These are phyloP conservation scores for Drosophila orosa DNA, from an alignment of 1,140 invertebrate species.

Conservation along the genomic window DNA sequence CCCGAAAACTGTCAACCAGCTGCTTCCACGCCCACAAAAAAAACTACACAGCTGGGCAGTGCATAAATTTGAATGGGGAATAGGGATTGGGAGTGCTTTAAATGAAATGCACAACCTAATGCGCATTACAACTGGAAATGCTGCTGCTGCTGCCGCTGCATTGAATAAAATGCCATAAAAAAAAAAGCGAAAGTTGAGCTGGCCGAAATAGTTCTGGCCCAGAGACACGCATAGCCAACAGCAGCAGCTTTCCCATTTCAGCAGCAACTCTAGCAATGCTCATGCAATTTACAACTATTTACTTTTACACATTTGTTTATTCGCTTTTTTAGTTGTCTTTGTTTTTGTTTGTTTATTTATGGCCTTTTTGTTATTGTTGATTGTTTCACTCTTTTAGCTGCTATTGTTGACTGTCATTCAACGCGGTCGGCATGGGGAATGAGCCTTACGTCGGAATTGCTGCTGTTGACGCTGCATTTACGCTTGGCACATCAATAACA, in stretches of 20 bases:
- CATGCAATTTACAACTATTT: slow-evolving; percentile 71
- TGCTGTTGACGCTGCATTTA: slow-evolving; percentile 55
- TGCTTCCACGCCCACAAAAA: slow-evolving; percentile 25
- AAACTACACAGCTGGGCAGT: slow-evolving; percentile 22
- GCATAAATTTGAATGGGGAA: slow-evolving; percentile 71
- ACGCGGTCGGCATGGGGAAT: slow-evolving; percentile 63
- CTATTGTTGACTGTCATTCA: slow-evolving; percentile 31
- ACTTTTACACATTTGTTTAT: slow-evolving; percentile 62
- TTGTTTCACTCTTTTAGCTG: slow-evolving; percentile 23
- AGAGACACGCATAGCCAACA: slow-evolving; percentile 38
- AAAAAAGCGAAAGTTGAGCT: slow-evolving; percentile 67
- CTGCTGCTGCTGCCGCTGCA: slow-evolving; percentile 7
- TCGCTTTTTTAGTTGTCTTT: slow-evolving; percentile 26
- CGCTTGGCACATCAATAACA: slow-evolving; percentile 50
- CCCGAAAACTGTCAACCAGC: slow-evolving; percentile 9
- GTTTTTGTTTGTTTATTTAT: slow-evolving; percentile 54
- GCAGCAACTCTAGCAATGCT: slow-evolving; percentile 35
- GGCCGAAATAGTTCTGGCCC: slow-evolving; percentile 51
- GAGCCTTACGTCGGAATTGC: slow-evolving; percentile 26
- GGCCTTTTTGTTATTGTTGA: slow-evolving; percentile 32
- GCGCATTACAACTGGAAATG: slow-evolving; percentile 62
- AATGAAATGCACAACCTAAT: slow-evolving; percentile 72
- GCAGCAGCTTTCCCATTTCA: slow-evolving; percentile 53
- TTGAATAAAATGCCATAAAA: slow-evolving; percentile 39
- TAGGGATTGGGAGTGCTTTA: slow-evolving; percentile 26